Base-by-base conservation (phyloP, 1,140 invertebrate genomes). In the Hirudo medicinalis region DNA sequence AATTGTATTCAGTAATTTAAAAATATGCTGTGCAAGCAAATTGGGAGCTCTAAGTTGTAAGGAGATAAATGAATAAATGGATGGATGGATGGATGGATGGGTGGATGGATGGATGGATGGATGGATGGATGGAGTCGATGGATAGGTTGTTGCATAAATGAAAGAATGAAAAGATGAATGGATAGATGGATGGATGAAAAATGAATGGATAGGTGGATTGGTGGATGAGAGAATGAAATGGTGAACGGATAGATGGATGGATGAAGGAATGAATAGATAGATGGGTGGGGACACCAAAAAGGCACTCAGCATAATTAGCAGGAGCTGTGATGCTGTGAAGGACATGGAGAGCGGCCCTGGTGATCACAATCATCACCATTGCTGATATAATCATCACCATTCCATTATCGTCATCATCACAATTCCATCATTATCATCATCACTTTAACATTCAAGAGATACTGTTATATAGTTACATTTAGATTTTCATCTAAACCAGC, bases 121-220 rank as follows among this genome's bases (percentile, higher is more conserved):
- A 22, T n/a, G 11, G 19, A 63, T 19, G 57, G 57, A 63, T 63
- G 19, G 17, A 63, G 1, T n/a, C n/a, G n/a, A n/a, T n/a, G n/a
- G n/a, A n/a, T n/a, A n/a, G n/a, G n/a, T n/a, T n/a, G n/a, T n/a
- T n/a, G n/a, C n/a, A n/a, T n/a, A n/a, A n/a, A n/a, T n/a, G n/a
- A n/a, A n/a, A n/a, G n/a, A n/a, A n/a, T n/a, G n/a, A n/a, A 60
- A 60, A 60, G 27, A 60, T 60, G 55, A 15, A 60, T 60, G 55
- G 27, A 60, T 60, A 27, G 15, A 60, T 60, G 55, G 29, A 63
- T n/a, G 57, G 29, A 63, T n/a, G 20, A 63, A 13, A 15, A n/a
- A 63, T n/a, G 57, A n/a, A 63, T 63, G 57, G 29, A 63, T 63
- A 15, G 15, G 17, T n/a, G 57, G 29, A 63, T 63, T 1, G 29